A percentile compares a stretch with the other conserved stretches of the same genome.
These are phyloP conservation scores for Drosophila trichaetosa DNA, from an alignment of 2,888 invertebrate species.

Conservation along the genomic window DNA sequence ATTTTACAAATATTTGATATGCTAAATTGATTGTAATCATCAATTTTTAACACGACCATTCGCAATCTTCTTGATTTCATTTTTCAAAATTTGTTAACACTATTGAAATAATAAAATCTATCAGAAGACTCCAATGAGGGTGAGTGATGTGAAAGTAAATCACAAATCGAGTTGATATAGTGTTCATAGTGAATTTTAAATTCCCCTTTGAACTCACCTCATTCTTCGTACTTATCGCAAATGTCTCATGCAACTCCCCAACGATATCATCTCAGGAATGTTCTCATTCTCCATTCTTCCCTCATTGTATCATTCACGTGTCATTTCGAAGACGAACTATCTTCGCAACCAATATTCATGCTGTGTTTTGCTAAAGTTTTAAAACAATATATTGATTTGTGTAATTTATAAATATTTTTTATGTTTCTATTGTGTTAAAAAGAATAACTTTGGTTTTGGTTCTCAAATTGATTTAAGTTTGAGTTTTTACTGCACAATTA, in stretches of 20 bases:
- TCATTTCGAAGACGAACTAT: constrained; percentile 18
- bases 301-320: constrained; percentile 41
- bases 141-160: constrained; percentile 78
- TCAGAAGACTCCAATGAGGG: constrained; percentile 85
- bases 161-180: constrained; percentile 46
- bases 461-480: constrained; percentile 6
- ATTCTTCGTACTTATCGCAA: constrained; percentile 34
- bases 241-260: constrained; percentile 17
- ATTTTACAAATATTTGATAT: constrained; percentile 13
- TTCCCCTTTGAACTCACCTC: constrained; percentile 38
- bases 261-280: constrained; percentile 27
- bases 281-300: constrained; percentile 28
- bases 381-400: constrained; percentile 26
- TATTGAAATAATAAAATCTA: constrained; percentile 42
- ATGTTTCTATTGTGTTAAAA: constrained; percentile 34
- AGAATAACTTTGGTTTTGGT: constrained; percentile 38
- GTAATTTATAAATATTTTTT: constrained; percentile 6
- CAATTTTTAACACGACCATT: constrained; percentile 60
- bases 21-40: constrained; percentile 36
- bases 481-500: constrained; percentile 41
- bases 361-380: constrained; percentile 79
- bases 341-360: constrained; percentile 64
- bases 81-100: constrained; percentile 58
- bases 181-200: constrained; percentile 26
- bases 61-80: constrained; percentile 61